Percentiles rank a stretch among this genome's conserved stretches.
Evolutionary conservation across 2,113 vertebrate species (phyloP).

Genomic region (Alectura lathami): DNA sequence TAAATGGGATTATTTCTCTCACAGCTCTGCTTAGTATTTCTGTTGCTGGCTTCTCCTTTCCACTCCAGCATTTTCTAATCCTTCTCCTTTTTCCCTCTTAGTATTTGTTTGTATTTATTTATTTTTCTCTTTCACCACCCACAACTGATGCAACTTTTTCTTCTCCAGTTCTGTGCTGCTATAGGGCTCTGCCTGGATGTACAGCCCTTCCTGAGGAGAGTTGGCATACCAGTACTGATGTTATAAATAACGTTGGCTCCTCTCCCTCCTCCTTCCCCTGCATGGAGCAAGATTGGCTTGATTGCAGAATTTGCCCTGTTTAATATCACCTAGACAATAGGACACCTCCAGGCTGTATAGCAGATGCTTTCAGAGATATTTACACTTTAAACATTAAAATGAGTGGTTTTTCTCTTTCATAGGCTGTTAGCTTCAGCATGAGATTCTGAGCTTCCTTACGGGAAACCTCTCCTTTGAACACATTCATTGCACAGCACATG

Average conservation of each 20-base stretch:
- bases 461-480: constrained; percentile 25
- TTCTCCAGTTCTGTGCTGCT: background rate
- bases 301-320: constrained; percentile 23
- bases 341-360: constrained; percentile 18
- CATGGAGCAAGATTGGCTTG: background rate
- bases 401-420: background rate
- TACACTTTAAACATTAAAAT: background rate
- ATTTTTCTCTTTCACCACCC: background rate
- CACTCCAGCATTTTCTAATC: background rate
- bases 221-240: constrained; percentile 4
- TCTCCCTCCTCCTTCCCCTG: background rate
- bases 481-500: background rate
- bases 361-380: constrained; percentile 31
- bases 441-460: background rate
- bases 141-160: constrained; percentile 23
- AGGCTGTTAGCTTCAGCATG: background rate
- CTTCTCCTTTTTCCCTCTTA: background rate
- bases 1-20: background rate
- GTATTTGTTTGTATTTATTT: background rate
- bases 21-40: background rate
- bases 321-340: background rate
- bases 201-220: constrained; percentile 48
- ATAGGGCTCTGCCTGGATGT: background rate
- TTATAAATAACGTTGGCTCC: constrained; percentile 30
- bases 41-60: background rate